phyloP scores from a whole-genome alignment of 2,797 vertebrate species.

The Anniella stebbinsi region DNA sequence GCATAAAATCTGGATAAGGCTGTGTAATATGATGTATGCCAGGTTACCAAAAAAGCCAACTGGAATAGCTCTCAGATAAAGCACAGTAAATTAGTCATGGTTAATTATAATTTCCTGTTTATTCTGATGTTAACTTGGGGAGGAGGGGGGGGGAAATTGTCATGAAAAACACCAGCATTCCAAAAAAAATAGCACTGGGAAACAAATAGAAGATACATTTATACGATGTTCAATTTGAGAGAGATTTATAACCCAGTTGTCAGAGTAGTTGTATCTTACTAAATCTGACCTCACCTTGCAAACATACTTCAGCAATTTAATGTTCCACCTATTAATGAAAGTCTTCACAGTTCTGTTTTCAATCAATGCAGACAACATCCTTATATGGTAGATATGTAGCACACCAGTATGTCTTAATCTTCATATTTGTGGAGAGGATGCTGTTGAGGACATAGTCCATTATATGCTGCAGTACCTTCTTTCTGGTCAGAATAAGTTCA shows the following conservation, averaged over 20 bases:
- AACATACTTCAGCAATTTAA: background rate
- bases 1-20: too few relatives aligned
- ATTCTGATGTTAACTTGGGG: too few relatives aligned
- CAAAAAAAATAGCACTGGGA: too few relatives aligned
- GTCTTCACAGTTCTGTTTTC: background rate
- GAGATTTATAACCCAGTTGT: background rate
- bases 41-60: too few relatives aligned
- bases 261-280: background rate
- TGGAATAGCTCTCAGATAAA: too few relatives aligned
- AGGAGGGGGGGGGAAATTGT: too few relatives aligned
- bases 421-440: background rate
- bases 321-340: background rate
- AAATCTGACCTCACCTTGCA: background rate
- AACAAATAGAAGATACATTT: background rate
- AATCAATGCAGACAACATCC: background rate
- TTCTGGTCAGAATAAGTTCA: background rate
- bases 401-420: background rate
- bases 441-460: background rate
- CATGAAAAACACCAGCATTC: too few relatives aligned
- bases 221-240: background rate
- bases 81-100: too few relatives aligned
- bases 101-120: too few relatives aligned
- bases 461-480: background rate
- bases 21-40: too few relatives aligned
- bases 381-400: background rate